Conservation (phyloP, 2,888 invertebrate species). For the Erannis defoliaria region DNA sequence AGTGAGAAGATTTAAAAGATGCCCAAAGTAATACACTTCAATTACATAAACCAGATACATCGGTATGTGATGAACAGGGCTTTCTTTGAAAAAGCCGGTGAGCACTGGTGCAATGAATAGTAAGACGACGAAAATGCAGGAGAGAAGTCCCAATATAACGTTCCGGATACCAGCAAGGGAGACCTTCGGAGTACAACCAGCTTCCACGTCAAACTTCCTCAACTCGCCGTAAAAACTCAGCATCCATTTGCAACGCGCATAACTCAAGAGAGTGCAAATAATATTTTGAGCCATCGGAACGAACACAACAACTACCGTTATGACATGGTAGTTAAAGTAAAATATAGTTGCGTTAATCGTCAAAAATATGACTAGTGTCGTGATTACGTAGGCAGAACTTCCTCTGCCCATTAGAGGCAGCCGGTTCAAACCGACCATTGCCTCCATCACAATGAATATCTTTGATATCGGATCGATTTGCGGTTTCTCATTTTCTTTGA, state of each 20-base stretch:
- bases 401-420: constrained; percentile 51
- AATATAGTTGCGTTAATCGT: constrained; percentile 27
- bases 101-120: constrained; percentile 40
- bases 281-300: constrained; percentile 41
- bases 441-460: constrained; percentile 53
- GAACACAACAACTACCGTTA: not conserved
- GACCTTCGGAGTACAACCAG: constrained; percentile 58
- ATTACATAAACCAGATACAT: constrained; percentile 50
- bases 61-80: constrained; percentile 41
- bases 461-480: constrained; percentile 61
- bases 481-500: constrained; percentile 48
- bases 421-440: constrained; percentile 56
- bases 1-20: constrained; percentile 61
- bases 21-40: constrained; percentile 64
- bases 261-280: constrained; percentile 50
- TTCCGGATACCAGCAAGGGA: constrained; percentile 54
- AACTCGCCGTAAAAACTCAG: constrained; percentile 57
- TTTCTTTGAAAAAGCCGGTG: constrained; percentile 20
- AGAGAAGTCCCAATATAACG: constrained; percentile 45
- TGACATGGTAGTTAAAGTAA: not conserved
- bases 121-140: constrained; percentile 42
- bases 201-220: constrained; percentile 60
- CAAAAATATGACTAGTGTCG: constrained; percentile 47
- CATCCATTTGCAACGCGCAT: constrained; percentile 54
- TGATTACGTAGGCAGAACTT: constrained; percentile 40